Base-by-base conservation (phyloP, 2,113 vertebrate species). In the Lethenteron camtschaticum region DNA sequence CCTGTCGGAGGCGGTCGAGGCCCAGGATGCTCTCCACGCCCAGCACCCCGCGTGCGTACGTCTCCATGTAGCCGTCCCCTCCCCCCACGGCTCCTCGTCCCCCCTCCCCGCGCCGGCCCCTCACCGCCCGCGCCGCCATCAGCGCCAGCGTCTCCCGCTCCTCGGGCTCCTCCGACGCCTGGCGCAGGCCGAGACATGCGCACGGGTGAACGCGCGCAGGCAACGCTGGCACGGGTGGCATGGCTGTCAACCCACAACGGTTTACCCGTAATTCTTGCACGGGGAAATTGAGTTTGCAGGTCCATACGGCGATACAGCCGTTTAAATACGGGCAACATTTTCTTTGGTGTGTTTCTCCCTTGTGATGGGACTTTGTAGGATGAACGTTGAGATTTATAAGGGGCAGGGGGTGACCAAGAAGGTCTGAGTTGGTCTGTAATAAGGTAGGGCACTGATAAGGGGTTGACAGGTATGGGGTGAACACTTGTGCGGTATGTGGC, bases 121-220 rank as follows among this genome's bases (percentile, higher is more conserved):
- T 66, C 63, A 10, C 20, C 63, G 10, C 84, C 87, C 85, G 83
- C 0, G 91, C 94, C 0, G 94, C 94, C 88, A 96, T 90, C 71
- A 97, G 83, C 0, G 94, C 94, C 73, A 97, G 75, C 0, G 90
- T 96, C 76, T 97, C 94, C 2, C 91, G 82, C 77, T 96, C 94
- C 75, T 96, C 91, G 8, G 89, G 82, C 76, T 97, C 94, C 76
- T 95, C 91, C 2, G 94, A 96, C 16, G 94, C 94, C 91, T 97
- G 16, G 55, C 18, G 71, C n/a, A 11, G n/a, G 8, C 63, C 8
- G 63, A 16, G n/a, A 8, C n/a, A 66, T 66, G 63, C 11, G 63
- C 63, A 66, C 63, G 24, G 24, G 9, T 1, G n/a, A 3, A 66
- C 63, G 24, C 9, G 10, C n/a, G 10, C 63, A 2, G 24, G 63